Conservation (phyloP, 30 jellyfish, hydroid and myxozoan genomes). For the Cassiopea andromeda region DNA sequence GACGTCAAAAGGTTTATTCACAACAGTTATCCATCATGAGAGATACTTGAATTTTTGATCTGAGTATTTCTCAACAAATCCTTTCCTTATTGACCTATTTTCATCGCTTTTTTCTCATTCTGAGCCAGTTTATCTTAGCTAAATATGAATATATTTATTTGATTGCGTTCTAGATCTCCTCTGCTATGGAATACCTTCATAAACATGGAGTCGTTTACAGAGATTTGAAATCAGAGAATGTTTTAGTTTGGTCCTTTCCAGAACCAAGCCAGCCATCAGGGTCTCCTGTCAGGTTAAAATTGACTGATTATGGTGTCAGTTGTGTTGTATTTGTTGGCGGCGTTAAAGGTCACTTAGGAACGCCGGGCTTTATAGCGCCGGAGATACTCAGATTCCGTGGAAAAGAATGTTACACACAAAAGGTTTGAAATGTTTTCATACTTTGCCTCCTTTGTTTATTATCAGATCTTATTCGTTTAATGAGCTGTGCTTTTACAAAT, state of each 20-base stretch:
- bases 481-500: too few relatives aligned
- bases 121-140: too few relatives aligned
- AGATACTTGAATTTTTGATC: too few relatives aligned
- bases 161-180: conserved; percentile 61
- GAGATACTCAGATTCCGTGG: conserved; percentile 86
- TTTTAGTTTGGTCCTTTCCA: conserved; percentile 91
- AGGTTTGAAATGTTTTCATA: conserved; percentile 31
- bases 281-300: conserved; percentile 52
- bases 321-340: conserved; percentile 91
- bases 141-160: too few relatives aligned
- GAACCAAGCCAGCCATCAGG: conserved; percentile 72
- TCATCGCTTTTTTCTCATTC: too few relatives aligned
- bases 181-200: conserved; percentile 88
- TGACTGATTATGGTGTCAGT: conserved; percentile 97
- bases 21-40: too few relatives aligned
- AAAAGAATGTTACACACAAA: conserved; percentile 84
- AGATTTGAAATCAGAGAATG: conserved; percentile 92
- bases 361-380: conserved; percentile 97
- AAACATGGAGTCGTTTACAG: conserved; percentile 85
- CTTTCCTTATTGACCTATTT: too few relatives aligned
- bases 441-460: too few relatives aligned
- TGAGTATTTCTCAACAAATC: too few relatives aligned
- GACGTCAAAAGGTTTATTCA: too few relatives aligned
- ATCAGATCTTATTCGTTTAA: too few relatives aligned
- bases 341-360: conserved; percentile 83